Conservation (phyloP, 2,888 invertebrate genomes). For the Limnephilus marmoratus region DNA sequence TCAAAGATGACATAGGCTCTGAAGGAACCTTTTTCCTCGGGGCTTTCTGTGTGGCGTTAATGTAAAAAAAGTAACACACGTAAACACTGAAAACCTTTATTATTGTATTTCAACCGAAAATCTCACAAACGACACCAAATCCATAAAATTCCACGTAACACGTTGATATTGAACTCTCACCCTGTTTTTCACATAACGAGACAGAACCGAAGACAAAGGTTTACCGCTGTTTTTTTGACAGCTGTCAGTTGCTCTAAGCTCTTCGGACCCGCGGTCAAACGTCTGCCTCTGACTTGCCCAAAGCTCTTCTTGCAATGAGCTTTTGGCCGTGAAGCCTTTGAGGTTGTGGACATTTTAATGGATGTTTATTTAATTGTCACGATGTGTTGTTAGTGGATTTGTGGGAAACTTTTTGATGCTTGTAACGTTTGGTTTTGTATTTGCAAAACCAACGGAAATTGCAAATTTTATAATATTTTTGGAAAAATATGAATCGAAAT, state of each 20-base stretch:
- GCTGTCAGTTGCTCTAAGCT: background rate
- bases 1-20: too few relatives aligned
- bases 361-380: background rate
- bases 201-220: background rate
- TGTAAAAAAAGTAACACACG: too few relatives aligned
- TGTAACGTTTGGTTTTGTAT: background rate
- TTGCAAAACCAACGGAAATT: too few relatives aligned
- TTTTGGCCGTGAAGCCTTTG: background rate
- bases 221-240: background rate
- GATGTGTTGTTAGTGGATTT: background rate
- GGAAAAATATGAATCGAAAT: too few relatives aligned
- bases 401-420: background rate
- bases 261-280: background rate
- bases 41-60: too few relatives aligned
- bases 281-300: background rate
- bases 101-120: background rate
- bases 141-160: background rate
- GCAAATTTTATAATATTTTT: too few relatives aligned
- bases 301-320: background rate
- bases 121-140: background rate
- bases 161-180: background rate
- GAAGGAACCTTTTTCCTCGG: too few relatives aligned
- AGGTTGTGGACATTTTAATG: background rate
- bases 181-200: background rate
- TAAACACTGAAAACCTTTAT: background rate